Percentiles rank a stretch among this genome's conserved stretches.
phyloP scores from a whole-genome alignment of 2,888 invertebrate species.

The Holacanthella duospinosa region DNA sequence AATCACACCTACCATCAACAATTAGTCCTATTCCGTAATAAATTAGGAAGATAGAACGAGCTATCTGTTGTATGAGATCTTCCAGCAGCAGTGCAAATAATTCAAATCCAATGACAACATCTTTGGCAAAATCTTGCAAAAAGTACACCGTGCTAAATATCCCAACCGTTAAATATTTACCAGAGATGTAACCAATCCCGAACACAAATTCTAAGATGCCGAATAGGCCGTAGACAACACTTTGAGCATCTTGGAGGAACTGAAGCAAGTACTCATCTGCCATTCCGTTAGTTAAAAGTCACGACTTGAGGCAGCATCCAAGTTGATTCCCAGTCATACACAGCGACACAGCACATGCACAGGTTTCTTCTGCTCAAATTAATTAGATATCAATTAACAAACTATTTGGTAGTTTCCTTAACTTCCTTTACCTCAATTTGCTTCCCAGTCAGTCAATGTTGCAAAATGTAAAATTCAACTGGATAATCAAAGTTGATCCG shows the following conservation, averaged over 20 bases:
- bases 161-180: slow-evolving; percentile 12
- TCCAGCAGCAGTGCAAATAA: slow-evolving; percentile 8
- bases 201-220: slow-evolving; percentile 10
- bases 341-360: too few species aligned
- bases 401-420: too few species aligned
- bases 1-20: slow-evolving; percentile 13
- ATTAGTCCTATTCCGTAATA: slow-evolving; percentile 13
- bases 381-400: too few species aligned
- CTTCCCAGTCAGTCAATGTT: too few species aligned
- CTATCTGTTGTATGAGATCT: slow-evolving; percentile 12
- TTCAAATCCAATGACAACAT: background rate
- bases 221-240: background rate
- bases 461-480: too few species aligned
- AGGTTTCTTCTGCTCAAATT: too few species aligned
- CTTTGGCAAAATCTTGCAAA: slow-evolving; percentile 4
- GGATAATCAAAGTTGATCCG: too few species aligned
- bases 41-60: slow-evolving; percentile 7
- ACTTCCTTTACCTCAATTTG: too few species aligned
- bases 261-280: background rate
- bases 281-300: too few species aligned
- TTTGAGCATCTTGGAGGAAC: slow-evolving; percentile 12
- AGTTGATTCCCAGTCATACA: too few species aligned
- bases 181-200: slow-evolving; percentile 12
- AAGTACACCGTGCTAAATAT: background rate
- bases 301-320: too few species aligned